Evolutionary conservation across 2,113 vertebrate species (phyloP).

Genomic region (Tetraodon nigroviridis): DNA sequence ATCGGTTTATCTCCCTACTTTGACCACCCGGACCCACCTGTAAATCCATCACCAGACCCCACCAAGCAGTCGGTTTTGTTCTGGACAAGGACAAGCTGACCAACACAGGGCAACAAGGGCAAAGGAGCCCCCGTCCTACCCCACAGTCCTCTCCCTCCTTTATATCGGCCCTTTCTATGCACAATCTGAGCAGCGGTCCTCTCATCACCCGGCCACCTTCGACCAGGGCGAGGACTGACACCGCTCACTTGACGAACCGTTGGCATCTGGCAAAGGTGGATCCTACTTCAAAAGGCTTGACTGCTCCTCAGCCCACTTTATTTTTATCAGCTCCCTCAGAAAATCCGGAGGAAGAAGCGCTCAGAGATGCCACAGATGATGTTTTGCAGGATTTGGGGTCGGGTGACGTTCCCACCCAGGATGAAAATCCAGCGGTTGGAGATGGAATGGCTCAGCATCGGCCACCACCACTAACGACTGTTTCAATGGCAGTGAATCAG

Average conservation of each 20-base stretch:
- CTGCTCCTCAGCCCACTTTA: constrained; percentile 29
- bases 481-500: constrained; percentile 13
- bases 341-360: constrained; percentile 6
- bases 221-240: constrained; percentile 58
- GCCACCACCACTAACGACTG: constrained; percentile 42
- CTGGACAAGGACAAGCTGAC: constrained; percentile 28
- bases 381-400: constrained; percentile 56
- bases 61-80: constrained; percentile 42
- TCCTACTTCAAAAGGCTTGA: constrained; percentile 19
- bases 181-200: constrained; percentile 31
- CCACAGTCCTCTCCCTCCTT: constrained; percentile 26
- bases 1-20: constrained; percentile 46
- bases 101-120: constrained; percentile 22
- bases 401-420: constrained; percentile 28
- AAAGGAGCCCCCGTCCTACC: constrained; percentile 17
- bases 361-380: constrained; percentile 16
- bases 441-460: constrained; percentile 51
- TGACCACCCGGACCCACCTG: constrained; percentile 24
- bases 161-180: constrained; percentile 21
- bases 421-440: constrained; percentile 26
- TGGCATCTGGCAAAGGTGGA: constrained; percentile 21
- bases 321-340: constrained; percentile 7
- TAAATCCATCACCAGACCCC: constrained; percentile 31
- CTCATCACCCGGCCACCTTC: constrained; percentile 28
- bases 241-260: constrained; percentile 35